These are phyloP conservation scores for Scarus forsteni DNA, from an alignment of 2,797 vertebrate genomes.

Conservation along the genomic window DNA sequence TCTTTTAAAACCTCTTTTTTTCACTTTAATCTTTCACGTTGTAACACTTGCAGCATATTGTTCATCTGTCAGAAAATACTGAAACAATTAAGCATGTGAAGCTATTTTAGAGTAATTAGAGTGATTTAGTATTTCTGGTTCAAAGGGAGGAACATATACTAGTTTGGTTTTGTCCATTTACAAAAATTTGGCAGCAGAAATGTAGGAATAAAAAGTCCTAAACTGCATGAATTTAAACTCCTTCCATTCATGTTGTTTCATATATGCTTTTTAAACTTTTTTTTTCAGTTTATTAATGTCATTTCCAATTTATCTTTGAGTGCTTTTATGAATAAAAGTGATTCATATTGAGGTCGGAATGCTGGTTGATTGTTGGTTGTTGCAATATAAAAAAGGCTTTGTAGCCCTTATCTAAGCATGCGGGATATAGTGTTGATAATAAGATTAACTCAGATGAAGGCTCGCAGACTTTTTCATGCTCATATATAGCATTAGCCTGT, in stretches of 20 bases:
- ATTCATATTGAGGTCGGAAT: background rate
- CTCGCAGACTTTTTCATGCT: no score
- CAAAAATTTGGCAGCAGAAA: constrained; percentile 18
- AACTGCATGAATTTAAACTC: constrained; percentile 19
- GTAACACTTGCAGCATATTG: background rate
- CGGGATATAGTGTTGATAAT: no score
- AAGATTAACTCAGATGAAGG: no score
- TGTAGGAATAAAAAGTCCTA: constrained; percentile 10
- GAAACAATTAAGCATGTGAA: constrained; percentile 4
- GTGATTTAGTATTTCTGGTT: constrained; percentile 5
- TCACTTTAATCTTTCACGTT: background rate
- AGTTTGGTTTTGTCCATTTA: constrained; percentile 36
- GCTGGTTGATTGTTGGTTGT: no score
- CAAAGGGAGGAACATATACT: constrained; percentile 16
- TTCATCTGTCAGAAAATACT: constrained; percentile 3
- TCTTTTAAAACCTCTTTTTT: background rate
- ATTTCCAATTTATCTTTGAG: constrained; percentile 7
- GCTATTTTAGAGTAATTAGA: constrained; percentile 4
- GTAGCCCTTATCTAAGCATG: no score
- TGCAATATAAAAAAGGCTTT: no score
- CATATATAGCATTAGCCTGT: no score
- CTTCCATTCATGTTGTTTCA: constrained; percentile 8
- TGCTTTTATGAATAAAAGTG: constrained; percentile 4
- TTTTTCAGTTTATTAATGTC: constrained; percentile 5
- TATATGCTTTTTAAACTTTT: constrained; percentile 4